Evolutionary conservation across 2,113 vertebrate species (phyloP).

Genomic region (Dipodomys stephensi): DNA sequence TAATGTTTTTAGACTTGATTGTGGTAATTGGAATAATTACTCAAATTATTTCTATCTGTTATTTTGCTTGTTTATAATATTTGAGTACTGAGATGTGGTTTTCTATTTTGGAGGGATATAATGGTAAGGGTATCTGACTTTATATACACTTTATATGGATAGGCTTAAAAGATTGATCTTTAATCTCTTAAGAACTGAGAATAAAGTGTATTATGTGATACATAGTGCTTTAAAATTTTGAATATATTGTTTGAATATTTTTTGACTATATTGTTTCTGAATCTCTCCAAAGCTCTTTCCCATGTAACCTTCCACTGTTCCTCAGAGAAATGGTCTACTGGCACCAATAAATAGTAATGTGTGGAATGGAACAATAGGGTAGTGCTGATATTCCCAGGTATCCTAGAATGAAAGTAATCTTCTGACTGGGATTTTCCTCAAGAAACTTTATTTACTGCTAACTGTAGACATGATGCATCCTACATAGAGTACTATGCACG

Average conservation of each 20-base stretch:
- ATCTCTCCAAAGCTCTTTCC: neutral
- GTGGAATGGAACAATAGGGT: neutral
- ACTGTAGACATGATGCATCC: neutral
- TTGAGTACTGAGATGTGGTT: neutral
- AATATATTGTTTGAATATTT: neutral
- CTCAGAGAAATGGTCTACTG: neutral
- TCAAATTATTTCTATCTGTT: slow-evolving; percentile 16
- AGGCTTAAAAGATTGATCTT: neutral
- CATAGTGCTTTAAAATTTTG: neutral
- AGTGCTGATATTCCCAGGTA: slow-evolving; percentile 5
- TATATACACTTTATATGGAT: neutral
- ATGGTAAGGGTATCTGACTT: neutral
- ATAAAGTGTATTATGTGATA: neutral
- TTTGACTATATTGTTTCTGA: neutral
- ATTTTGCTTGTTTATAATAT: slow-evolving; percentile 35
- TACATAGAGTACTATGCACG: neutral
- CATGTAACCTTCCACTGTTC: neutral
- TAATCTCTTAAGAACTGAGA: neutral
- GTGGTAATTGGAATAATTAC: neutral
- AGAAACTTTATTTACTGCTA: neutral
- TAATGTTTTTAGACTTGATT: neutral
- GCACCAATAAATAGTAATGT: neutral
- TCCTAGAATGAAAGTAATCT: slow-evolving; percentile 5
- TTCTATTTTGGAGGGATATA: neutral
- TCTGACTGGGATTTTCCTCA: neutral